These are phyloP conservation scores for Melanotaenia maccullochi DNA, from an alignment of 2,797 vertebrate species.

Conservation along the genomic window DNA sequence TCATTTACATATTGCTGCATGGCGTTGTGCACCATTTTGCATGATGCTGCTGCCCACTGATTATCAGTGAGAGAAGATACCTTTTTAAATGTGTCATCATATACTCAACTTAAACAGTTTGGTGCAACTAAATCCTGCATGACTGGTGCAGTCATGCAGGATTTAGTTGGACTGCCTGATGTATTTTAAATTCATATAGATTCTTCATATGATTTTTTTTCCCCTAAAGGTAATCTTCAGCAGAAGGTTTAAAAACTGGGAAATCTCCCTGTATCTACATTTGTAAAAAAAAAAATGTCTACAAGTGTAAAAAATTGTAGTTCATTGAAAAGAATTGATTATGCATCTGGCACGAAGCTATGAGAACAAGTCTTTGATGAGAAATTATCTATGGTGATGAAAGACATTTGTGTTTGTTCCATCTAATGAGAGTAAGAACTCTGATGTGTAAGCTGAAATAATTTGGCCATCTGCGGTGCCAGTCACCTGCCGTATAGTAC, in stretches of 20 bases:
- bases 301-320: too few relatives aligned
- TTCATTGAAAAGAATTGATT: conserved; percentile 8
- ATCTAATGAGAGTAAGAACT: conserved; percentile 17
- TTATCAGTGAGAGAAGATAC: not conserved
- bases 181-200: not conserved
- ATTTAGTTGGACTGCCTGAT: not conserved
- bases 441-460: conserved; percentile 7
- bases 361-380: conserved; percentile 22
- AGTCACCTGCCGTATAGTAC: not conserved
- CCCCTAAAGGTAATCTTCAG: not conserved
- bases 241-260: not conserved
- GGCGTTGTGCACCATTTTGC: not conserved
- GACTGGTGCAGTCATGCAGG: not conserved
- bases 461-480: not conserved
- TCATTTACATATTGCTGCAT: conserved; percentile 1
- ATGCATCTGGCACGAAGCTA: conserved; percentile 15
- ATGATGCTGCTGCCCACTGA: not conserved
- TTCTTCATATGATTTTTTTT: not conserved
- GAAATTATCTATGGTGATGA: conserved; percentile 25
- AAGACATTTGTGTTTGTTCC: conserved; percentile 7
- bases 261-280: not conserved
- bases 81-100: not conserved
- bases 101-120: not conserved
- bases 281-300: too few relatives aligned
- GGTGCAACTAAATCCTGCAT: too few relatives aligned